phyloP scores from a whole-genome alignment of 2,888 invertebrate species.

The Deilephila porcellus region DNA sequence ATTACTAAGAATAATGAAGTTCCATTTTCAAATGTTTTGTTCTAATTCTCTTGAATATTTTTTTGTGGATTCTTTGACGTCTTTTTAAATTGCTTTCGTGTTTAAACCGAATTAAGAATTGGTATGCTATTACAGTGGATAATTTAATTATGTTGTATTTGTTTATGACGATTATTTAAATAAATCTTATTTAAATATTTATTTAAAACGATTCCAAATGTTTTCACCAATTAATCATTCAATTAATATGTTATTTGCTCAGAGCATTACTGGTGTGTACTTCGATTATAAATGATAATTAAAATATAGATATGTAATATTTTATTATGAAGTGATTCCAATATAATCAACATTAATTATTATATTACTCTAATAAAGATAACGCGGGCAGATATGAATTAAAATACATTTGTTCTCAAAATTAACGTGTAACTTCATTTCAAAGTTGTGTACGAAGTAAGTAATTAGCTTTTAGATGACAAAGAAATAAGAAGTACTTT shows the following conservation, averaged over 20 bases:
- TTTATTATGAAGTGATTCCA: neutral
- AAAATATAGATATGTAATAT: neutral
- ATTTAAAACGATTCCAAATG: neutral
- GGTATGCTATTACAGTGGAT: too few species aligned
- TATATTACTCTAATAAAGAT: neutral
- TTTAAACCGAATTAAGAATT: neutral
- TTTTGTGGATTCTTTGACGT: neutral
- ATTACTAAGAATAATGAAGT: neutral
- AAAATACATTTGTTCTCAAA: slow-evolving; percentile 2
- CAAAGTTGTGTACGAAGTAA: neutral
- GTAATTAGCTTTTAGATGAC: neutral
- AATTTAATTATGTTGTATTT: too few species aligned
- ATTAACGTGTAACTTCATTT: neutral
- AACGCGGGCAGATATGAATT: neutral
- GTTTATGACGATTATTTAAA: too few species aligned
- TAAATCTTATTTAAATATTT: too few species aligned
- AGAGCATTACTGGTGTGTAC: neutral
- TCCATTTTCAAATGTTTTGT: neutral
- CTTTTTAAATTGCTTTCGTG: neutral
- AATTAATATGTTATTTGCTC: slow-evolving; percentile 11
- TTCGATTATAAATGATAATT: neutral
- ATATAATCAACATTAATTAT: neutral
- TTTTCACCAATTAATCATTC: neutral
- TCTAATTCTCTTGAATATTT: neutral
- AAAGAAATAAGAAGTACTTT: neutral